These are phyloP conservation scores for Orchesella cincta DNA, from an alignment of 1,140 invertebrate species.

Conservation along the genomic window DNA sequence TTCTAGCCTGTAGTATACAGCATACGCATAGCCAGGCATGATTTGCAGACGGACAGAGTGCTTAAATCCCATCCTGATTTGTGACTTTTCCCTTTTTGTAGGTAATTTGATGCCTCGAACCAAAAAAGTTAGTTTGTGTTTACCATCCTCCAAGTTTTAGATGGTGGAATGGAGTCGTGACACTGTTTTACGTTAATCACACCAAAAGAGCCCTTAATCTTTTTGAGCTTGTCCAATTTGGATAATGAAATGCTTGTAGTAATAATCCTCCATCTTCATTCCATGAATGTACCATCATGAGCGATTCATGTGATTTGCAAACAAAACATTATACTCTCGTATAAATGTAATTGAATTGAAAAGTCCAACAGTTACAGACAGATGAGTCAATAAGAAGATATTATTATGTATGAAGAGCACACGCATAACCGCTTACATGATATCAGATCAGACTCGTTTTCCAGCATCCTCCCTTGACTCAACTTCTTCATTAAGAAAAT, in stretches of 20 bases:
- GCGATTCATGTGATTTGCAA: background rate
- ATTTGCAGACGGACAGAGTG: no score
- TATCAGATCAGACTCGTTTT: no score
- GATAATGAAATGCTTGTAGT: background rate
- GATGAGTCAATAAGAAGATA: background rate
- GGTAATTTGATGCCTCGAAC: background rate
- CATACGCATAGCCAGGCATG: no score
- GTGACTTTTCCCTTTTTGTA: background rate
- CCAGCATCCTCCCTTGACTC: background rate
- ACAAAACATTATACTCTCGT: background rate
- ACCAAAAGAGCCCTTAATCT: conserved; percentile 6
- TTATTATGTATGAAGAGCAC: no score
- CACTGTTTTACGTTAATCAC: background rate
- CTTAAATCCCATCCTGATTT: background rate
- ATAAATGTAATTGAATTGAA: background rate
- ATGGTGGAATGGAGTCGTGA: background rate
- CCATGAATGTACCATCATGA: background rate
- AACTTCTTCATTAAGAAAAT: background rate
- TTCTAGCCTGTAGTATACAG: no score
- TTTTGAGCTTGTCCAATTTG: conserved; percentile 8
- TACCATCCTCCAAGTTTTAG: background rate
- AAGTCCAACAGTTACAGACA: background rate
- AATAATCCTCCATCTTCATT: background rate
- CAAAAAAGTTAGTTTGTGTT: background rate
- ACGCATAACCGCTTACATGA: no score